These are phyloP conservation scores for Apis laboriosa DNA, from an alignment of 1,140 invertebrate species.

Conservation along the genomic window DNA sequence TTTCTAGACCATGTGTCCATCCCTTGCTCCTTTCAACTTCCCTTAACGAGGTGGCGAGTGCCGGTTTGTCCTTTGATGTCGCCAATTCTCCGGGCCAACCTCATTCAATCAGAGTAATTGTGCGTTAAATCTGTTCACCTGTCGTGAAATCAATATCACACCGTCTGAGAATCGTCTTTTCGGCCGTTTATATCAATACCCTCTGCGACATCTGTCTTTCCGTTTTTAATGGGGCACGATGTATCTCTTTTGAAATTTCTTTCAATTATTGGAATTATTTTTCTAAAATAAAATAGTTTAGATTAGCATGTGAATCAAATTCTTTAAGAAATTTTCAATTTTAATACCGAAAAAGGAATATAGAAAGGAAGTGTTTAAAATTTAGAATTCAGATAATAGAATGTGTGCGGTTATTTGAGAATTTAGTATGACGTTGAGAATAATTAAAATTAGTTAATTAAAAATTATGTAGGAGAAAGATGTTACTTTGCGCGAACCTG, in stretches of 20 bases:
- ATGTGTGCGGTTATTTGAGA: too few relatives aligned
- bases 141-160: slow-evolving; percentile 67
- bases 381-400: too few relatives aligned
- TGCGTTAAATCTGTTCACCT: slow-evolving; percentile 69
- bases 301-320: too few relatives aligned
- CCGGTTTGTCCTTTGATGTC: slow-evolving; percentile 64
- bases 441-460: too few relatives aligned
- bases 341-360: too few relatives aligned
- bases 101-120: slow-evolving; percentile 74
- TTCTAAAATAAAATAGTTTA: background rate
- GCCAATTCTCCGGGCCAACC: slow-evolving; percentile 36
- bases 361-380: too few relatives aligned
- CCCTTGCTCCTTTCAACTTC: slow-evolving; percentile 50
- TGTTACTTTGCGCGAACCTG: too few relatives aligned
- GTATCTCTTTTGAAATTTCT: background rate
- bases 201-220: background rate
- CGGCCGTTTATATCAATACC: background rate
- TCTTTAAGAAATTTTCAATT: too few relatives aligned
- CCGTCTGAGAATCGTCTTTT: slow-evolving; percentile 22
- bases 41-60: slow-evolving; percentile 54
- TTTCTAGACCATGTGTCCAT: slow-evolving; percentile 34
- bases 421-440: too few relatives aligned
- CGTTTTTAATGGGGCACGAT: background rate
- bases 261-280: background rate
- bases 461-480: too few relatives aligned